Evolutionary conservation across 92 coral and sea anemone species (phyloP), one percentile per base, ranked within the genome.

Genomic region (Phenganax marumi): DNA sequence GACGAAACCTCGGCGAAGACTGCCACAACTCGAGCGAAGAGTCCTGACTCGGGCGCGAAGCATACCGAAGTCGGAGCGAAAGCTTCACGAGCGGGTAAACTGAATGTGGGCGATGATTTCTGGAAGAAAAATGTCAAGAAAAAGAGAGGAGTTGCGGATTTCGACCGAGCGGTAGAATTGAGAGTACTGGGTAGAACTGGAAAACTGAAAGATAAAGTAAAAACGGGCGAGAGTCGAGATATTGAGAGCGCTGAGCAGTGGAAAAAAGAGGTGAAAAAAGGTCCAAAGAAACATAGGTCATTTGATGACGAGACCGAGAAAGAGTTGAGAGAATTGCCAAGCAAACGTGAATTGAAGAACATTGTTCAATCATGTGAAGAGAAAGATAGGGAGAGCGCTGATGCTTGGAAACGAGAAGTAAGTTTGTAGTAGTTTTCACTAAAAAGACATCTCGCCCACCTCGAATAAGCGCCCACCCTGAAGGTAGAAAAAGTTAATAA

Each of bases 51-150:
- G 12, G 49, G 43, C 12, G 14, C 50, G 58, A 72, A 72, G 77
- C 17, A 13, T 49, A 19, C 11, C 77, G 73, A 68, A 13, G 12
- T 13, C 3, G 48, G 13, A 25, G 13, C 73, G 73, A 26, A 46
- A 17, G 26, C 48, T 17, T 25, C 48, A 46, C 12, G 33, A 8
- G 58, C 57, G 26, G 73, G 73, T 8, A 62, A 78, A 63, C 83
- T 26, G 60, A 78, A 78, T 3, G 83, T 61, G 25, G 60, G 58
- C 60, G 83, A 63, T 51, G 83, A 63, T 48, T 60, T 72, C 6
- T 78, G 83, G 83, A 17, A 78, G 73, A 78, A 78, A 78, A 60
- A 60, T 14, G 83, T 23, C 23, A 71, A 72, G 19, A 78, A 62
- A 61, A 78, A 78, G 83, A 60, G 17, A 50, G 52, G 50, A 18